These are phyloP conservation scores for Arctocebus calabarensis DNA, from an alignment of 2,797 vertebrate genomes.

Conservation along the genomic window DNA sequence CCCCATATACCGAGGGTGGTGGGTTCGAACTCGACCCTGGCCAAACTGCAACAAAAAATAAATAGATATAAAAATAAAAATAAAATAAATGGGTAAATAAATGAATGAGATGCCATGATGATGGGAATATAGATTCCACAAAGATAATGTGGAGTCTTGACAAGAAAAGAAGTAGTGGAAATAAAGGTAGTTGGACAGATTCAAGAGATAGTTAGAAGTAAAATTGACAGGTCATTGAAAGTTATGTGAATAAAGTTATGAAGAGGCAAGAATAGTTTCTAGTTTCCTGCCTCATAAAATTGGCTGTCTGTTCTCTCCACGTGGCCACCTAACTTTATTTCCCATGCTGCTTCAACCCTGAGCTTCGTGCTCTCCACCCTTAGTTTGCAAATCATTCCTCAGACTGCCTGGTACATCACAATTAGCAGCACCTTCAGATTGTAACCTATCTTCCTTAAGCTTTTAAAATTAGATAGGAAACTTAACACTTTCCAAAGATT, in stretches of 20 bases:
- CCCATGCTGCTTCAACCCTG: neutral
- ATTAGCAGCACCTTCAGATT: neutral
- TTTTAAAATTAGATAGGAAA: conserved; percentile 44
- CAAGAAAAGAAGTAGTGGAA: neutral
- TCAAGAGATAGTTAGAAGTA: neutral
- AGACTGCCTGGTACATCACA: accelerated
- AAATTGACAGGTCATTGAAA: neutral
- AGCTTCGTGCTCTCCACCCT: neutral
- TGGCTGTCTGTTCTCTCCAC: neutral
- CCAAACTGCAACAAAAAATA: too few relatives aligned
- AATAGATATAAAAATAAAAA: too few relatives aligned
- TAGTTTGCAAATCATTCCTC: neutral
- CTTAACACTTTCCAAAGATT: neutral
- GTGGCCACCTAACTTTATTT: neutral
- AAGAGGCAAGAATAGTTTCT: neutral
- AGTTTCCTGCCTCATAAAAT: neutral
- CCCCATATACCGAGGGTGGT: too few relatives aligned
- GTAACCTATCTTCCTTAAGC: neutral
- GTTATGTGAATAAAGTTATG: neutral
- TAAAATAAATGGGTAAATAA: neutral
- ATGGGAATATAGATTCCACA: neutral
- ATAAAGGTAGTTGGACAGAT: neutral
- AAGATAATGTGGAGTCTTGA: neutral
- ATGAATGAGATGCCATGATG: neutral
- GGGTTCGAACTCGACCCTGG: too few relatives aligned